Conservation (phyloP, 2,797 vertebrate genomes). For the Manis pentadactyla region DNA sequence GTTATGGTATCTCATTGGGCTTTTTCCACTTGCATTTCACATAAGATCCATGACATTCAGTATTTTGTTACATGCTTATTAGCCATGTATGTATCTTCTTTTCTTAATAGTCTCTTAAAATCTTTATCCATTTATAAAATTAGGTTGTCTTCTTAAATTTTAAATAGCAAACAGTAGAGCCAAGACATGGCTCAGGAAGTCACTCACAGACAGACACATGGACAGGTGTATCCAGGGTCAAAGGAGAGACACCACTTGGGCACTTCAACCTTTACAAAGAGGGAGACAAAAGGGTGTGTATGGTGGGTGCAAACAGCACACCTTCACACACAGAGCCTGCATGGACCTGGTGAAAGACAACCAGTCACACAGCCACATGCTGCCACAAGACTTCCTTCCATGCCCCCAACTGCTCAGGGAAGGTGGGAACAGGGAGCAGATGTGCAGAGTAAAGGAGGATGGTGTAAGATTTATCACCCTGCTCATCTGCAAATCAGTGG, state of each 20-base stretch:
- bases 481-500: neutral
- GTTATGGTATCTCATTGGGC: rapidly evolving
- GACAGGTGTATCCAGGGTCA: neutral
- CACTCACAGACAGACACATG: neutral
- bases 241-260: neutral
- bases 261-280: neutral
- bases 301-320: rapidly evolving
- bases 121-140: neutral
- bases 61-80: neutral
- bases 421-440: rapidly evolving
- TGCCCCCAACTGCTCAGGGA: neutral
- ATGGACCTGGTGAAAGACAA: rapidly evolving
- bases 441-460: neutral
- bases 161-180: neutral
- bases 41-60: rapidly evolving
- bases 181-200: neutral
- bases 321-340: no score
- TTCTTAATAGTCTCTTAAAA: neutral
- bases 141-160: neutral
- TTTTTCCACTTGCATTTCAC: neutral
- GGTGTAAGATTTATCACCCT: no score
- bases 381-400: no score
- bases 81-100: neutral
- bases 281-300: neutral
- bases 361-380: rapidly evolving